Conservation (phyloP, 2,113 vertebrate species). For the Lates calcarifer region DNA sequence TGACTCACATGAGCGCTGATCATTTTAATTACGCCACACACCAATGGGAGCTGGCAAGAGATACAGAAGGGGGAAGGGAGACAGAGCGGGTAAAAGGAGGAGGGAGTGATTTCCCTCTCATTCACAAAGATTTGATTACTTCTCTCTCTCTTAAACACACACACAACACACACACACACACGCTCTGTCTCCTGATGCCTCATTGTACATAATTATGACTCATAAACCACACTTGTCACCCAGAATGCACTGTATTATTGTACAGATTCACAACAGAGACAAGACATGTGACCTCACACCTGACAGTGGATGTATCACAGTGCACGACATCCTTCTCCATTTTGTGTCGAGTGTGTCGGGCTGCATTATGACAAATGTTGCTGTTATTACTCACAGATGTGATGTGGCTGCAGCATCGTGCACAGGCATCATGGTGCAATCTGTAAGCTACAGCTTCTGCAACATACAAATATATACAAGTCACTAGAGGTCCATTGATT, state of each 20-base stretch:
- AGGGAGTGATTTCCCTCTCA: slow-evolving; percentile 54
- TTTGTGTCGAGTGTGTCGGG: not conserved
- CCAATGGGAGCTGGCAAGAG: slow-evolving; percentile 49
- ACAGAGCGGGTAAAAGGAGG: not conserved
- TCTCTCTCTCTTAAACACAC: slow-evolving; percentile 7
- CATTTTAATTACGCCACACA: slow-evolving; percentile 59
- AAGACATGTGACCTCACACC: slow-evolving; percentile 49
- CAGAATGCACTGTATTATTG: slow-evolving; percentile 55
- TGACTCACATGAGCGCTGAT: slow-evolving; percentile 56
- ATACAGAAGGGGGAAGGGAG: slow-evolving; percentile 23
- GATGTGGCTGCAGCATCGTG: not conserved
- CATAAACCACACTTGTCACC: slow-evolving; percentile 53
- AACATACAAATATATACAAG: not conserved
- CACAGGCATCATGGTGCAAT: not conserved
- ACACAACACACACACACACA: not conserved
- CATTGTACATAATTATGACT: slow-evolving; percentile 54
- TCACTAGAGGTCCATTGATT: not conserved
- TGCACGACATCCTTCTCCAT: slow-evolving; percentile 13
- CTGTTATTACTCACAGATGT: slow-evolving; percentile 14
- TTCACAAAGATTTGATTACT: slow-evolving; percentile 75
- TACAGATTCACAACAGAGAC: slow-evolving; percentile 21
- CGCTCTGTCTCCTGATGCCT: slow-evolving; percentile 40
- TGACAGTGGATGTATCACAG: slow-evolving; percentile 28
- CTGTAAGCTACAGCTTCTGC: not conserved
- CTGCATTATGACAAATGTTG: not conserved